Conservation (phyloP, 2,888 invertebrate genomes). For the Aleiodes leptofemur region DNA sequence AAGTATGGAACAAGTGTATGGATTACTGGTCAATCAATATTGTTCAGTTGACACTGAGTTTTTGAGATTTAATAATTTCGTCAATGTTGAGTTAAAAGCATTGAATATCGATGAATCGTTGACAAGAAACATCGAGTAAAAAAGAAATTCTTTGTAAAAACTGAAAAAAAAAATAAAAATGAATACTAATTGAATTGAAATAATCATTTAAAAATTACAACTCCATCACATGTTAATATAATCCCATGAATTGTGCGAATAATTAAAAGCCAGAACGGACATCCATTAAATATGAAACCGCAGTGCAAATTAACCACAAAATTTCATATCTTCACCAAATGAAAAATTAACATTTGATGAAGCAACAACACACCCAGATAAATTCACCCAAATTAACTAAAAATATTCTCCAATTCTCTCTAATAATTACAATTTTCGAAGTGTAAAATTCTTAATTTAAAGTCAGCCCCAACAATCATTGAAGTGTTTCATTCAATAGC, state of each 20-base stretch:
- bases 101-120: too few relatives aligned
- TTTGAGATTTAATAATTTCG: too few relatives aligned
- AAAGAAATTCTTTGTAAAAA: too few relatives aligned
- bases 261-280: not conserved
- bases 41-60: too few relatives aligned
- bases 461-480: constrained; percentile 5
- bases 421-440: not conserved
- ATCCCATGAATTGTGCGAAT: not conserved
- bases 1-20: too few relatives aligned
- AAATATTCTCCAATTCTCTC: not conserved
- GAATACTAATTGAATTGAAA: too few relatives aligned
- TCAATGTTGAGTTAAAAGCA: too few relatives aligned
- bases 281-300: not conserved
- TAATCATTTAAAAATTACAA: too few relatives aligned
- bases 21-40: too few relatives aligned
- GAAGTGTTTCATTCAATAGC: not conserved
- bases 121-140: too few relatives aligned
- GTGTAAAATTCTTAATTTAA: not conserved
- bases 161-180: too few relatives aligned
- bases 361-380: not conserved
- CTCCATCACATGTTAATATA: not conserved
- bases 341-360: not conserved
- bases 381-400: not conserved
- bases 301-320: not conserved
- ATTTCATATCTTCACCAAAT: constrained; percentile 7